Evolutionary conservation across 2,888 invertebrate species (phyloP).

Genomic region (Phrixothrix hirtus): DNA sequence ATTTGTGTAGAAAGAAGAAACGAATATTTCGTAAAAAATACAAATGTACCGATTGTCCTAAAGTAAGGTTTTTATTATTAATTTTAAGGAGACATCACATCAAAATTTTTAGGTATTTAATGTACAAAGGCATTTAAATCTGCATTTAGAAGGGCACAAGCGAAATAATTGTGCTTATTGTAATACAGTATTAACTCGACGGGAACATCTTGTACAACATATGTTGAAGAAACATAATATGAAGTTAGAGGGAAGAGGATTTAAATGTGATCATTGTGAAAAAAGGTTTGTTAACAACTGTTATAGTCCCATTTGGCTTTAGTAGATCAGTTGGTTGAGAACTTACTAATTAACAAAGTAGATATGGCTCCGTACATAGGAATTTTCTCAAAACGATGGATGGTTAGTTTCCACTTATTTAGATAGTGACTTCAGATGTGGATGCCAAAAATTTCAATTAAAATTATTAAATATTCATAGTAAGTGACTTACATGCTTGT

Average conservation of each 20-base stretch:
- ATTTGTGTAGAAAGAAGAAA: constrained; percentile 25
- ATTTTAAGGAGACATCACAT: too few relatives aligned
- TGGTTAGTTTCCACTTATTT: too few relatives aligned
- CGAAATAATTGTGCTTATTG: constrained; percentile 51
- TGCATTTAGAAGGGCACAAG: constrained; percentile 50
- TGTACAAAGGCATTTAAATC: constrained; percentile 47
- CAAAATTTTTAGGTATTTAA: constrained; percentile 43
- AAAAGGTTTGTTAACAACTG: constrained; percentile 33
- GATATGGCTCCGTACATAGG: too few relatives aligned
- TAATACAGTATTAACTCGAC: constrained; percentile 47
- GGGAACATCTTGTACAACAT: constrained; percentile 48
- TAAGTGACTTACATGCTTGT: too few relatives aligned
- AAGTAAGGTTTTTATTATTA: constrained; percentile 26
- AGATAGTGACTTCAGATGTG: too few relatives aligned
- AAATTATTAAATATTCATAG: too few relatives aligned
- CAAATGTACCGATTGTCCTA: constrained; percentile 34
- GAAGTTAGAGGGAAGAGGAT: constrained; percentile 34
- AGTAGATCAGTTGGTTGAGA: too few relatives aligned
- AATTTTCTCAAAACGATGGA: too few relatives aligned
- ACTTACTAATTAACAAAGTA: too few relatives aligned
- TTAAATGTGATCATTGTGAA: constrained; percentile 38
- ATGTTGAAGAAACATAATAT: constrained; percentile 44
- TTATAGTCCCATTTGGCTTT: too few relatives aligned
- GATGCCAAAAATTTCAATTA: too few relatives aligned
- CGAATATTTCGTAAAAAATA: constrained; percentile 9